phyloP scores from a whole-genome alignment of 2,888 invertebrate species.

The Leucania comma region DNA sequence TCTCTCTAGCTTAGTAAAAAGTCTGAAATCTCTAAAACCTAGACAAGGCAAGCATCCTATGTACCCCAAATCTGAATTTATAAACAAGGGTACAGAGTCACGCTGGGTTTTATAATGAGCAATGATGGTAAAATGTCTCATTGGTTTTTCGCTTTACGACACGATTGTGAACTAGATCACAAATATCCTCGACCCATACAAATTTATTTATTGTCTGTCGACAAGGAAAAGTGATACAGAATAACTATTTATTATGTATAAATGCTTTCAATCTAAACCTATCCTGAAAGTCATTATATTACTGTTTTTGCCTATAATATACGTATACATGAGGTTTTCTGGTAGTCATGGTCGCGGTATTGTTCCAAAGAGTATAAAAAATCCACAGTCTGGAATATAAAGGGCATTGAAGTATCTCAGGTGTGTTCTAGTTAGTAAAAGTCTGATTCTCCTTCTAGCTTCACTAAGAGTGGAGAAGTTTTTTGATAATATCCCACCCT shows the following conservation, averaged over 20 bases:
- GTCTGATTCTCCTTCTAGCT: too few relatives aligned
- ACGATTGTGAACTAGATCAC: neutral
- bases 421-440: too few relatives aligned
- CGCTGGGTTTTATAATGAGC: neutral
- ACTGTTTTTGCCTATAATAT: neutral
- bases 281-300: neutral
- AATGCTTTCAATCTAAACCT: slow-evolving; percentile 3
- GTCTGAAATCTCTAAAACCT: neutral
- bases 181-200: slow-evolving; percentile 15
- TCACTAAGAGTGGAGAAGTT: too few relatives aligned
- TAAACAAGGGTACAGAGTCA: neutral
- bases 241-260: neutral
- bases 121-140: slow-evolving; percentile 4
- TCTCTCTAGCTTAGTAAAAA: too few relatives aligned
- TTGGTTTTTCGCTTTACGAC: slow-evolving; percentile 2
- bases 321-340: too few relatives aligned
- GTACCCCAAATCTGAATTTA: neutral
- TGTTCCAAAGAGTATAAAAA: too few relatives aligned
- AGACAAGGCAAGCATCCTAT: neutral
- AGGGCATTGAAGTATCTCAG: too few relatives aligned
- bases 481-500: too few relatives aligned
- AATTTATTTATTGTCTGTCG: neutral
- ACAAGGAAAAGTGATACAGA: slow-evolving; percentile 21
- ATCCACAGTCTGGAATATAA: too few relatives aligned
- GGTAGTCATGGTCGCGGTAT: too few relatives aligned